Percentiles rank a stretch among this genome's conserved stretches.
Conservation (phyloP, 1,140 invertebrate species). For the Hypothenemus hampei region DNA sequence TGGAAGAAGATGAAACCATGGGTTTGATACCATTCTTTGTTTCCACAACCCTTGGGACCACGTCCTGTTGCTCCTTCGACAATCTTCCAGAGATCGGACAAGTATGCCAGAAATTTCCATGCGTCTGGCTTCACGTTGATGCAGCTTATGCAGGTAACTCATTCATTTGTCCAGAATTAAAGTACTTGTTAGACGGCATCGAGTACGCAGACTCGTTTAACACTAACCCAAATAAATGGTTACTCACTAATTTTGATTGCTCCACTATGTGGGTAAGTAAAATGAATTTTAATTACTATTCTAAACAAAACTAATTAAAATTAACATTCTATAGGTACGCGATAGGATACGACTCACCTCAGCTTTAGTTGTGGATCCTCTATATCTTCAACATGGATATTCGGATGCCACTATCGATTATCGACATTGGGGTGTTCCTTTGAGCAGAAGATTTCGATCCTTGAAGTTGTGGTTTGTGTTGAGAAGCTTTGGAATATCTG, state of each 20-base stretch:
- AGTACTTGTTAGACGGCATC: constrained; percentile 67
- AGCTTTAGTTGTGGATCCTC: constrained; percentile 88
- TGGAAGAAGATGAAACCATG: constrained; percentile 86
- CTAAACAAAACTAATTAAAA: neutral
- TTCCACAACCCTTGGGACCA: constrained; percentile 87
- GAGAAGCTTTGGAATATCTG: constrained; percentile 87
- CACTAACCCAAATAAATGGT: constrained; percentile 97
- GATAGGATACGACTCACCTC: constrained; percentile 67
- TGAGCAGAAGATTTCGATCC: constrained; percentile 87
- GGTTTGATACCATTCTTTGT: constrained; percentile 97
- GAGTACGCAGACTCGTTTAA: constrained; percentile 96
- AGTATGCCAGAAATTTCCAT: constrained; percentile 73
- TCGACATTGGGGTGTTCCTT: constrained; percentile 95
- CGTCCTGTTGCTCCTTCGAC: constrained; percentile 91
- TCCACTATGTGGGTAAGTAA: constrained; percentile 89
- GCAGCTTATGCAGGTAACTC: constrained; percentile 92
- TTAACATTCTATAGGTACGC: constrained; percentile 16
- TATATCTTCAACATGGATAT: constrained; percentile 97
- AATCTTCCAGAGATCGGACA: constrained; percentile 86
- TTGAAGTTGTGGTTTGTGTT: constrained; percentile 98
- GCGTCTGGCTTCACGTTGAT: constrained; percentile 81
- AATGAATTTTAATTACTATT: neutral
- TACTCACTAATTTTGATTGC: constrained; percentile 95
- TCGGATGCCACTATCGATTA: constrained; percentile 96
- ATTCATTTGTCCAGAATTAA: constrained; percentile 92